Base-by-base conservation (phyloP, 2,797 vertebrate species). In the Potorous gilbertii region DNA sequence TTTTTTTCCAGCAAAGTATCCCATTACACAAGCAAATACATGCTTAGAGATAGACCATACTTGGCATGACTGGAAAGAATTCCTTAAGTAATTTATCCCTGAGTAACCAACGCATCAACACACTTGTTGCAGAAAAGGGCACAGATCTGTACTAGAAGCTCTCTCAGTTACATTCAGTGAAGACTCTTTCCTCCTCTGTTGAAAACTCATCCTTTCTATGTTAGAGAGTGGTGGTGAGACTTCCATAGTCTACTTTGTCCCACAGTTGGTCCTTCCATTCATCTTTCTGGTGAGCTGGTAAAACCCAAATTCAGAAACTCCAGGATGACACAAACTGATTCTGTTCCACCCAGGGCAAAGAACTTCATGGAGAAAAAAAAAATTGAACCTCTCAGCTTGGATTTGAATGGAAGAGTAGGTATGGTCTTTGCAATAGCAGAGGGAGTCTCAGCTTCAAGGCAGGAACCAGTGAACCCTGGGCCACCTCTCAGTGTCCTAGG, bases 131-230 rank as follows among this genome's bases (percentile, higher is more conserved):
- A 66, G 62, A n/a, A 66, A n/a, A 66, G 31, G 62, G 62, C 34
- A n/a, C 13, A 66, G 62, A 99, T 98, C 99, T 98, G 29, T 99
- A 99, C 57, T 98, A 98, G 96, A 99, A 98, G 96, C 99, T 99
- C 96, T 99, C 99, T 21, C 97, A 95, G 57, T 98, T 99, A 97
- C 99, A 99, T 97, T 99, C 99, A 95, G 56, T 98, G 0, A 99
- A 98, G 87, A 99, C 98, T 92, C 96, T 99, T 98, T 99, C 99
- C 21, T 99, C 99, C 3, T 99, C 99, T 40, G 99, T 99, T 0
- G 98, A 99, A 96, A 99, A 91, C 91, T 99, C 99, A 87, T 98
- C 97, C 56, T 59, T n/a, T 98, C 98, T 94, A 99, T 2, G 97
- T 54, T 93, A n/a, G 62, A 34, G 34, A 66, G 34, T 66, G 31